Evolutionary conservation across 2,888 invertebrate genomes (phyloP).

Genomic region (Netelia melanura): DNA sequence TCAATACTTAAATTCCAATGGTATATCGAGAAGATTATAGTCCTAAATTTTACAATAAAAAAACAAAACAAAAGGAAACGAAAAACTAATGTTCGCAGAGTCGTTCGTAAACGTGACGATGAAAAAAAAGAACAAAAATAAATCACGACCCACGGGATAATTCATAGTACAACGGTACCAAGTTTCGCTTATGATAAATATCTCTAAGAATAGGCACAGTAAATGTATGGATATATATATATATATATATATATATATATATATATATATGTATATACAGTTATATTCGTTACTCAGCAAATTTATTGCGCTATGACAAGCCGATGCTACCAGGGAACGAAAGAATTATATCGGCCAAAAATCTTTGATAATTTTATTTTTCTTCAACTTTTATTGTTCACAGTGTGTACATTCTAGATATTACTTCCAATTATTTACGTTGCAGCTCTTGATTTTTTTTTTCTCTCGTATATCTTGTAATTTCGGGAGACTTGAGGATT

Average conservation of each 20-base stretch:
- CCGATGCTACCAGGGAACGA: constrained; percentile 83
- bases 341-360: constrained; percentile 73
- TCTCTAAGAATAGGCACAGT: constrained; percentile 83
- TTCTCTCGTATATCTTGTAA: not conserved
- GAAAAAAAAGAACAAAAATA: constrained; percentile 56
- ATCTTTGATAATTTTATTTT: constrained; percentile 69
- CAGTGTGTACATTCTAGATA: constrained; percentile 75
- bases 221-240: constrained; percentile 76
- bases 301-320: constrained; percentile 78
- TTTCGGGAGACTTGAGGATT: not conserved
- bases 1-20: constrained; percentile 54
- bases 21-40: constrained; percentile 46
- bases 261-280: constrained; percentile 70
- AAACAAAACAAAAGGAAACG: constrained; percentile 32
- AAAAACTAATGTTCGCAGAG: constrained; percentile 43
- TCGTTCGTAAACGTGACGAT: constrained; percentile 28
- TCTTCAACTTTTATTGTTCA: constrained; percentile 79
- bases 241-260: no score
- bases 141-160: constrained; percentile 60
- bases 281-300: constrained; percentile 76
- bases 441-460: not conserved
- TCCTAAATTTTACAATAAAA: constrained; percentile 59
- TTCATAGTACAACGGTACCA: constrained; percentile 71
- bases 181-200: constrained; percentile 77
- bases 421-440: constrained; percentile 2